Evolutionary conservation across 2,888 invertebrate species (phyloP).

Genomic region (Halictus quadricinctus): DNA sequence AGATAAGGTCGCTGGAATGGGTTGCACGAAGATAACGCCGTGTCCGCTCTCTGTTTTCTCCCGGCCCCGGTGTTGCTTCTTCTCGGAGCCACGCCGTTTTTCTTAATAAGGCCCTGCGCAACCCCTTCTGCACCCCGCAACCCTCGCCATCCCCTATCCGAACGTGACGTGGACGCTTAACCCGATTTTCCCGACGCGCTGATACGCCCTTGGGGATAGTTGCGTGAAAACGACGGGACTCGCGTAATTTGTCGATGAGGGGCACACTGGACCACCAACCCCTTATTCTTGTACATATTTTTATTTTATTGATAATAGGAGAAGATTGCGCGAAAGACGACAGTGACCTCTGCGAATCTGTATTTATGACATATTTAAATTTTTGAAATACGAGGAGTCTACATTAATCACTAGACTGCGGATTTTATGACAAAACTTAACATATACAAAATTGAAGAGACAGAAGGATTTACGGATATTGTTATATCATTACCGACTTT

Average conservation of each 20-base stretch:
- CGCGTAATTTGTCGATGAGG: neutral
- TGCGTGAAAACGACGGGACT: neutral
- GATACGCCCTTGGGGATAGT: slow-evolving; percentile 5
- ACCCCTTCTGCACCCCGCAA: slow-evolving; percentile 29
- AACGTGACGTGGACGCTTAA: slow-evolving; percentile 34
- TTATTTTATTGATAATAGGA: neutral
- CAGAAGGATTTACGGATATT: neutral
- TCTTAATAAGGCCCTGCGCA: slow-evolving; percentile 61
- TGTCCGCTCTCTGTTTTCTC: slow-evolving; percentile 53
- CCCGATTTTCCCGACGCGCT: slow-evolving; percentile 39
- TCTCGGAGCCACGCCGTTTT: slow-evolving; percentile 53
- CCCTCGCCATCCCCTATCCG: neutral
- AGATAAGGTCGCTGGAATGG: slow-evolving; percentile 75
- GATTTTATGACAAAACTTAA: neutral
- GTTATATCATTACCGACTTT: neutral
- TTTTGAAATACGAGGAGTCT: too few relatives aligned
- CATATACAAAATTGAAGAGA: too few relatives aligned
- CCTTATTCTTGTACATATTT: neutral
- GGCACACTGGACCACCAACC: neutral
- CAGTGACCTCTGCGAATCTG: too few relatives aligned
- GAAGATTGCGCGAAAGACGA: too few relatives aligned
- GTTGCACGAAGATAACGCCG: slow-evolving; percentile 70
- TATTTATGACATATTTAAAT: too few relatives aligned
- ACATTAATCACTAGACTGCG: neutral
- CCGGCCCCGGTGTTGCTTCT: slow-evolving; percentile 32